Base-by-base conservation (phyloP, 1,140 invertebrate species). In the Argopecten irradians region DNA sequence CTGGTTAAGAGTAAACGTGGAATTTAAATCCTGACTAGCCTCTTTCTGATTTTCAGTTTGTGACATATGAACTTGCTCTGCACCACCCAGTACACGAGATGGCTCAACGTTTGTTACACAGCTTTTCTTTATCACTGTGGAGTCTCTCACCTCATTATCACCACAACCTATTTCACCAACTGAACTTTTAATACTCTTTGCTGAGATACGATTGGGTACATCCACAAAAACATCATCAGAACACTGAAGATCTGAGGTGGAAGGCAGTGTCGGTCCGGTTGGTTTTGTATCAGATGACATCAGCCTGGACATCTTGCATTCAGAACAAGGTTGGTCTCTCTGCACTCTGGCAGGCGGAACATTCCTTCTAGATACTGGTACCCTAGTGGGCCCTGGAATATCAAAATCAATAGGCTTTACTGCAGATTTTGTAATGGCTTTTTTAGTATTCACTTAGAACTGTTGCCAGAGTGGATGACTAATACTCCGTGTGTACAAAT, bases 21-120 rank as follows among this genome's bases (percentile, higher is more conserved):
- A 71, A 71, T 71, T 71, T n/a, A 71, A 71, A 7, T 71, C 55
- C 22, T 71, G 55, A 71, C 55, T 71, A 71, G 55, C 55, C 55
- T 71, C 55, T 5, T 28, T 71, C 55, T 71, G 55, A 28, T 28
- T 8, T 16, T 11, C n/a, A 7, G 5, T 28, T n/a, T 71, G 55
- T n/a, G 55, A 71, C 22, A 22, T 71, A 5, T 71, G 55, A 71
- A 22, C 55, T 71, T n/a, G 5, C 55, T 71, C 55, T 0, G 28
- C 55, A 71, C n/a, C 5, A 71, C 55, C 55, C 1, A n/a, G 55
- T 71, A 71, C 55, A 71, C 55, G 28, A 28, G 55, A 28, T 71
- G 22, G 28, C n/a, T 11, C 16, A 71, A 71, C 28, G 55, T 71
- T 71, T 71, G 55, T 71, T n/a, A 71, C 55, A n/a, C 55, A 71